Percentiles rank a stretch among this genome's conserved stretches.
Evolutionary conservation across 2,888 invertebrate species (phyloP).

Genomic region (Drosophila kokeensis): DNA sequence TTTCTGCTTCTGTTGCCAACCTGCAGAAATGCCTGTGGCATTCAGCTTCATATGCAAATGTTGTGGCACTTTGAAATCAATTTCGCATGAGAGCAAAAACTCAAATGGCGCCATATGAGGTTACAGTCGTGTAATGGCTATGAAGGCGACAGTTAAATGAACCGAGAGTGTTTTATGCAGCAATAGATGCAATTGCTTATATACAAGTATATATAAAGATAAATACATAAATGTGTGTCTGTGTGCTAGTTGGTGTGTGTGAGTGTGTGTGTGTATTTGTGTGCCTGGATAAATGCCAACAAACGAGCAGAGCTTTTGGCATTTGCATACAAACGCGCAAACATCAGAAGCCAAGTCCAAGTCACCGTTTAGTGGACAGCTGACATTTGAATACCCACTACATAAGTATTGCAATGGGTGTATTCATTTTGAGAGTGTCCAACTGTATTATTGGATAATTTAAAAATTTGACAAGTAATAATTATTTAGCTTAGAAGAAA

Average conservation of each 20-base stretch:
- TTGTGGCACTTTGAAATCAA: constrained; percentile 44
- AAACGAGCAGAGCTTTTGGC: constrained; percentile 51
- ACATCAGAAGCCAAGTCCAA: constrained; percentile 51
- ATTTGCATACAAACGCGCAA: constrained; percentile 65
- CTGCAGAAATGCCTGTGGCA: constrained; percentile 17
- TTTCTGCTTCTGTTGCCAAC: constrained; percentile 14
- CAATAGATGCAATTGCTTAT: constrained; percentile 60
- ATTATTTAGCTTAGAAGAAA: neutral
- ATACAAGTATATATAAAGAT: neutral
- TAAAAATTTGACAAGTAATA: neutral
- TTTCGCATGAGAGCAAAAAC: constrained; percentile 42
- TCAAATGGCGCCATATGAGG: constrained; percentile 49
- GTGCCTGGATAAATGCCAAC: constrained; percentile 31
- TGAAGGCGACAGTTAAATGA: constrained; percentile 62
- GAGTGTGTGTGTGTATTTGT: constrained; percentile 11
- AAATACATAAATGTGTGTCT: constrained; percentile 9
- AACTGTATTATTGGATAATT: neutral
- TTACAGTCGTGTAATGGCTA: neutral
- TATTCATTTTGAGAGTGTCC: neutral
- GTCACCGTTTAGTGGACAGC: constrained; percentile 37
- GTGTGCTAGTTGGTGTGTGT: constrained; percentile 2
- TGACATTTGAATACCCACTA: constrained; percentile 43
- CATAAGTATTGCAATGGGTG: neutral
- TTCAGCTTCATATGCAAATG: constrained; percentile 37
- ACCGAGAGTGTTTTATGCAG: constrained; percentile 72